phyloP scores from a whole-genome alignment of 2,888 invertebrate genomes.

The Plagiodera versicolora region DNA sequence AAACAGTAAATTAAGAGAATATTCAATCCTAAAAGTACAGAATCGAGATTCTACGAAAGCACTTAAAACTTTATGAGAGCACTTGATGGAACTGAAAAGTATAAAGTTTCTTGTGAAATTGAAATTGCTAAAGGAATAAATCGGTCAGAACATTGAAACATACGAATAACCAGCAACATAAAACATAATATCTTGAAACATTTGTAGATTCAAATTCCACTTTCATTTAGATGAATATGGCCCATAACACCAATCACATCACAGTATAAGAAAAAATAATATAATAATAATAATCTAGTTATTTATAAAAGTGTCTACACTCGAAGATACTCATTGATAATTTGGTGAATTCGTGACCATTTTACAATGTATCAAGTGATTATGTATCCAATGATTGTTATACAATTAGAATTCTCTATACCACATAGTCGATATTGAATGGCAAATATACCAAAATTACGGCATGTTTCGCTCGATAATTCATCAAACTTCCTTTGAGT shows the following conservation, averaged over 20 bases:
- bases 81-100: not conserved
- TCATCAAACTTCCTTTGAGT: not conserved
- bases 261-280: too few species aligned
- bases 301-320: too few species aligned
- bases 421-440: not conserved
- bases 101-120: not conserved
- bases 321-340: too few species aligned
- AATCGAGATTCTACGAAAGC: not conserved
- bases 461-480: not conserved
- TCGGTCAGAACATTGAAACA: too few species aligned
- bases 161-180: too few species aligned
- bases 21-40: not conserved
- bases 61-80: not conserved
- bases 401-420: not conserved
- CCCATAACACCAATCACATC: too few species aligned
- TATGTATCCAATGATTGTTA: not conserved
- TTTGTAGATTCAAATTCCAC: too few species aligned
- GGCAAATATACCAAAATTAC: not conserved
- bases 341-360: too few species aligned
- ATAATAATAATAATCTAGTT: too few species aligned
- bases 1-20: not conserved
- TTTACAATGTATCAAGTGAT: too few species aligned
- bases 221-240: too few species aligned
- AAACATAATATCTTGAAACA: too few species aligned
- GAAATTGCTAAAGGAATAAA: not conserved